Conservation (phyloP, 2,797 vertebrate genomes). For the Myotis findleyi region DNA sequence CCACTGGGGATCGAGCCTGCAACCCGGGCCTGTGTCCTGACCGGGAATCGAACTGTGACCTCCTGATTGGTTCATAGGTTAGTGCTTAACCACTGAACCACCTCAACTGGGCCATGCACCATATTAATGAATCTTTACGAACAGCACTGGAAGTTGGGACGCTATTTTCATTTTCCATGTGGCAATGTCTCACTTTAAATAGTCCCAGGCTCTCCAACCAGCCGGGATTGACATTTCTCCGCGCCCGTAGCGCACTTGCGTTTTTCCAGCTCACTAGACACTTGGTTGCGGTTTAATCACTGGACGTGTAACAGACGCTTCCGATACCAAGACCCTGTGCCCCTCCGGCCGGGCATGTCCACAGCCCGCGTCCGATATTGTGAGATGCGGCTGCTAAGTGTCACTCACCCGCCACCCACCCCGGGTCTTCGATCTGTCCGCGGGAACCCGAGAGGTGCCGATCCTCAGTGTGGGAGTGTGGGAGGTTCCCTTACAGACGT, state of each 20-base stretch:
- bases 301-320: not conserved
- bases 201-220: not conserved
- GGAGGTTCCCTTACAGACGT: not conserved
- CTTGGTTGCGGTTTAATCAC: not conserved
- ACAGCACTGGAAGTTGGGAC: not conserved
- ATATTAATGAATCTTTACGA: not conserved
- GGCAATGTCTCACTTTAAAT: not conserved
- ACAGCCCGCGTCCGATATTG: not conserved
- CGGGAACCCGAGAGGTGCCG: not conserved
- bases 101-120: too few relatives aligned
- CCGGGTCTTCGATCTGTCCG: not conserved
- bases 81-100: too few relatives aligned
- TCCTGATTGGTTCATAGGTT: too few relatives aligned
- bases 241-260: not conserved
- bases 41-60: too few relatives aligned
- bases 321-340: not conserved
- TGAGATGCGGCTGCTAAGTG: not conserved
- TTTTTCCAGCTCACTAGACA: not conserved
- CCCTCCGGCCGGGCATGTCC: too few relatives aligned
- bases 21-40: too few relatives aligned
- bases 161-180: not conserved
- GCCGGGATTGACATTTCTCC: not conserved
- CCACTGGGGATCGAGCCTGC: too few relatives aligned
- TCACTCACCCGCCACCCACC: accelerated
- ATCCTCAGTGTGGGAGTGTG: not conserved